phyloP scores from a whole-genome alignment of 2,797 vertebrate species.

The Choloepus didactylus region DNA sequence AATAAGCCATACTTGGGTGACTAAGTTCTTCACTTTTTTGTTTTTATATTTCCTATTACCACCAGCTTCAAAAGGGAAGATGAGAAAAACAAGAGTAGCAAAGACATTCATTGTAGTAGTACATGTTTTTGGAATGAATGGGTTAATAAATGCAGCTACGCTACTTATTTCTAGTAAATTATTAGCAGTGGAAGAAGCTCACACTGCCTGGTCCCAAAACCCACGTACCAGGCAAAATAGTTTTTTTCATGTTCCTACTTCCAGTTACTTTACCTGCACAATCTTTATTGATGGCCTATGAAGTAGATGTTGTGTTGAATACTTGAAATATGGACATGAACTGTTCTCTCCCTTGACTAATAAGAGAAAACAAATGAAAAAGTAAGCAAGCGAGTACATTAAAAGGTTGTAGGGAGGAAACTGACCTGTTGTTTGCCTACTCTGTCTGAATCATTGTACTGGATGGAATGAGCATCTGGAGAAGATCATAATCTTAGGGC shows the following conservation, averaged over 20 bases:
- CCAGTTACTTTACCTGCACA: neutral
- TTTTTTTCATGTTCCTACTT: neutral
- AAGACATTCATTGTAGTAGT: neutral
- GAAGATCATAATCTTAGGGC: neutral
- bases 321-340: neutral
- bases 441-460: neutral
- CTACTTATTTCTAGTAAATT: neutral
- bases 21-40: conserved; percentile 25
- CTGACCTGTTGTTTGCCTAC: neutral
- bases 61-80: conserved; percentile 25
- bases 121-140: neutral
- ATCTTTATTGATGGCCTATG: neutral
- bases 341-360: neutral
- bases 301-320: neutral
- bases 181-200: neutral
- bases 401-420: neutral
- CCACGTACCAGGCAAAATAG: neutral
- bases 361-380: neutral
- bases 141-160: neutral
- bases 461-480: neutral
- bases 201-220: neutral
- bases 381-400: neutral
- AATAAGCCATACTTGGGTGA: conserved; percentile 56
- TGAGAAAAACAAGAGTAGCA: conserved; percentile 4
- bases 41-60: neutral